Evolutionary conservation across 1,140 invertebrate genomes (phyloP).

Genomic region (Ectropis grisescens): DNA sequence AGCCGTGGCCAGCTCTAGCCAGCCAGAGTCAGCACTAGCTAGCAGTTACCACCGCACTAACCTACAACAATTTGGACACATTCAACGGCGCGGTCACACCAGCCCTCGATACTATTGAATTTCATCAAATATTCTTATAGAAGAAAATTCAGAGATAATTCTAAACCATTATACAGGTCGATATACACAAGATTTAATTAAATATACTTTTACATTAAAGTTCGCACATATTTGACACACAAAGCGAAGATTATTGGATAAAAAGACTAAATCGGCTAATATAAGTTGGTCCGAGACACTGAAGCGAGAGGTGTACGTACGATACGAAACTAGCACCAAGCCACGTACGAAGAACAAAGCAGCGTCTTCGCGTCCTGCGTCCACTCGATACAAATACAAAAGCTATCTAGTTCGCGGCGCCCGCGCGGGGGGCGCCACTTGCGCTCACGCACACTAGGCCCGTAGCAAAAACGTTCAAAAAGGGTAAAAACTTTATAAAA

Average conservation of each 20-base stretch:
- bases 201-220: conserved; percentile 58
- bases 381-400: conserved; percentile 24
- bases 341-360: conserved; percentile 50
- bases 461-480: conserved; percentile 46
- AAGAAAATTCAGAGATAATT: conserved; percentile 54
- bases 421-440: too few relatives aligned
- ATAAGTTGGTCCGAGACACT: conserved; percentile 67
- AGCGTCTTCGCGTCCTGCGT: conserved; percentile 14
- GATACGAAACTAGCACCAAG: conserved; percentile 56
- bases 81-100: conserved; percentile 44
- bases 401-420: conserved; percentile 22
- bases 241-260: conserved; percentile 62
- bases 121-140: conserved; percentile 52
- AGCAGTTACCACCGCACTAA: conserved; percentile 45
- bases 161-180: conserved; percentile 68
- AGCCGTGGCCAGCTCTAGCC: too few relatives aligned
- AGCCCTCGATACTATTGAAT: conserved; percentile 39
- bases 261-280: conserved; percentile 53
- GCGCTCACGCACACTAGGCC: conserved; percentile 28
- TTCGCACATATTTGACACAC: conserved; percentile 69
- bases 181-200: conserved; percentile 57
- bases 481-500: conserved; percentile 57
- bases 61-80: conserved; percentile 61
- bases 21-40: too few relatives aligned
- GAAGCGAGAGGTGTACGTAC: conserved; percentile 52